Base-by-base conservation (phyloP, 2,888 invertebrate species). In the Leucophora obtusa region DNA sequence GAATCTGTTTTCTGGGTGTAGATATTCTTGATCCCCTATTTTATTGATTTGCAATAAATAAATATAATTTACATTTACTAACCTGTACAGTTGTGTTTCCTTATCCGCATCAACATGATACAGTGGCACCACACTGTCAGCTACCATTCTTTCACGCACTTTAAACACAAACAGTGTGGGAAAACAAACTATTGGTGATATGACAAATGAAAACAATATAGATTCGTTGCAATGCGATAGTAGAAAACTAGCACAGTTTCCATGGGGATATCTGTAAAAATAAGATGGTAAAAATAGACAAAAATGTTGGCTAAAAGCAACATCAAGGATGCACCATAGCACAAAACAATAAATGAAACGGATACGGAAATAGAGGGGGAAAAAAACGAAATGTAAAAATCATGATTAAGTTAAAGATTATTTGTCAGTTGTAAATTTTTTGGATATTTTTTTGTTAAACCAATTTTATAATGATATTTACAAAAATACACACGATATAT, bases 91-190 rank as follows among this genome's bases (percentile, higher is more conserved):
- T 70, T 84, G 83, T 5, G 90, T 89, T 59, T 89, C 85, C 79
- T 88, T 87, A 47, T 89, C 86, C 21, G 89, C 88, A 65, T 88
- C 87, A 18, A 89, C 89, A 80, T 89, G 88, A 65, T 89, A 89
- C 82, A 89, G 84, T 59, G 85, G 86, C 68, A 85, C 86, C 15
- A 66, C 72, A 70, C 85, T 87, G 66, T 86, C 87, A 47, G 86
- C 83, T 86, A 92, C 76, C 73, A 85, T 83, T 1, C 85, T 89
- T 86, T 87, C 85, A 0, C 86, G 87, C 68, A 94, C 92, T 82
- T 92, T 92, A 86, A 95, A 94, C 18, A 93, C 94, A 89, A 96
- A 92, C 88, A 94, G 96, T 63, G 96, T 95, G 0, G 97, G 97
- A 72, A 95, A 93, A 89, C 97, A 97, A 18, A 97, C 92, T 69